These are phyloP conservation scores for Aproaerema taeniolella DNA, from an alignment of 2,888 invertebrate species.

Conservation along the genomic window DNA sequence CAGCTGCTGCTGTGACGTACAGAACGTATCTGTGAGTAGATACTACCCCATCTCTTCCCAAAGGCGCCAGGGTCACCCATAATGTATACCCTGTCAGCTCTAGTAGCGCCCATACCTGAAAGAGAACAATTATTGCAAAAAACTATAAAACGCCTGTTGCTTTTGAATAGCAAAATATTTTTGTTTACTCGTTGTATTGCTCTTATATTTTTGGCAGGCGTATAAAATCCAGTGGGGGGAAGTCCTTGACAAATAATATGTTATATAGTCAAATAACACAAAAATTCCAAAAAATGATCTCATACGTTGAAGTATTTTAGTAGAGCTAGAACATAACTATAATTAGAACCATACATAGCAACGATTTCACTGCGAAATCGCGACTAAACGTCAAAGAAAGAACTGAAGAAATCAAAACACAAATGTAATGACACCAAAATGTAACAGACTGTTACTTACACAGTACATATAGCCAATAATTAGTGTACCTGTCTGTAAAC, in stretches of 20 bases:
- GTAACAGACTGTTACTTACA: constrained; percentile 35
- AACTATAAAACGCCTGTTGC: neutral
- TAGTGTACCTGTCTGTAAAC: constrained; percentile 55
- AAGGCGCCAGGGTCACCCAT: constrained; percentile 53
- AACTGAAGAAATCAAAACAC: neutral
- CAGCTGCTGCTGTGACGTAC: constrained; percentile 46
- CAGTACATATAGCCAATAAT: constrained; percentile 59
- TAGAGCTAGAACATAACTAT: no score
- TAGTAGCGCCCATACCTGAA: constrained; percentile 55
- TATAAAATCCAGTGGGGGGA: no score
- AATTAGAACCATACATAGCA: no score
- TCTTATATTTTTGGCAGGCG: neutral
- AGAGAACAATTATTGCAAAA: no score
- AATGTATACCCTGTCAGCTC: constrained; percentile 50
- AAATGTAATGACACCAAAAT: no score
- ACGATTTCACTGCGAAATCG: no score
- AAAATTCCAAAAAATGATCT: no score
- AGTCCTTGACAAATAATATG: no score
- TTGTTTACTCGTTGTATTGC: no score
- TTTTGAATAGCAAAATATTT: neutral
- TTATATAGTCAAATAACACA: no score
- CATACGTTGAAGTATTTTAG: no score
- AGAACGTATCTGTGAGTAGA: constrained; percentile 38
- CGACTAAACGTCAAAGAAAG: no score
- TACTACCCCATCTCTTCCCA: constrained; percentile 41